Percentiles rank a stretch among this genome's conserved stretches.
Conservation (phyloP, 2,113 vertebrate genomes). For the Anoplopoma fimbria region DNA sequence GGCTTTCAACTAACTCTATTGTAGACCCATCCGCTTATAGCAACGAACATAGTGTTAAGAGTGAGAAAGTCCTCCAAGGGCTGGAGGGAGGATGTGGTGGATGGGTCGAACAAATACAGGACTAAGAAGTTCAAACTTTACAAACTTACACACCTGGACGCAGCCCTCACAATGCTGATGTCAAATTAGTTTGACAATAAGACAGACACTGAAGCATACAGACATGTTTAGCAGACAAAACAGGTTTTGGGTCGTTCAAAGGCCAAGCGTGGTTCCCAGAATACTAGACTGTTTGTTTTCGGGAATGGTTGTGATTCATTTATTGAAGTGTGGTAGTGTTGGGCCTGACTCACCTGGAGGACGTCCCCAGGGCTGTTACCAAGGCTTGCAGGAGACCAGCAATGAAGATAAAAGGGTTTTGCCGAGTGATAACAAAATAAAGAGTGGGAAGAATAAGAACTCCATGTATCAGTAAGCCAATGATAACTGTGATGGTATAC, state of each 20-base stretch:
- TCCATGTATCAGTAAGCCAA: conserved; percentile 92
- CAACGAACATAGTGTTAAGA: no score
- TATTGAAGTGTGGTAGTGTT: not conserved
- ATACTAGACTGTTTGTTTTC: not conserved
- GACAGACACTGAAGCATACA: not conserved
- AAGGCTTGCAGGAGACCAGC: conserved; percentile 95
- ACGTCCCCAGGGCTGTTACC: conserved; percentile 95
- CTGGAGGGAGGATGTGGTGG: no score
- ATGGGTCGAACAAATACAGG: no score
- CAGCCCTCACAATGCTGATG: not conserved
- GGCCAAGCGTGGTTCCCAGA: not conserved
- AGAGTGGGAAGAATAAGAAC: conserved; percentile 93
- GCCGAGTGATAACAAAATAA: conserved; percentile 93
- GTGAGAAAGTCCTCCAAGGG: no score
- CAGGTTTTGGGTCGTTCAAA: not conserved
- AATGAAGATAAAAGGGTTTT: conserved; percentile 96
- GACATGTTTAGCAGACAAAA: not conserved
- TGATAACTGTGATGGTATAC: conserved; percentile 96
- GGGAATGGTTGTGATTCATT: not conserved
- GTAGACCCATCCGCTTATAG: no score
- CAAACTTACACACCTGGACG: not conserved
- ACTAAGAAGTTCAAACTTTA: not conserved
- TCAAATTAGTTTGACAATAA: not conserved
- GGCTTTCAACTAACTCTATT: no score
- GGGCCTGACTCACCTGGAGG: conserved; percentile 88